Evolutionary conservation across 2,113 vertebrate genomes (phyloP), one percentile per base, ranked within the genome.

Genomic region (Hydrolagus affinis): DNA sequence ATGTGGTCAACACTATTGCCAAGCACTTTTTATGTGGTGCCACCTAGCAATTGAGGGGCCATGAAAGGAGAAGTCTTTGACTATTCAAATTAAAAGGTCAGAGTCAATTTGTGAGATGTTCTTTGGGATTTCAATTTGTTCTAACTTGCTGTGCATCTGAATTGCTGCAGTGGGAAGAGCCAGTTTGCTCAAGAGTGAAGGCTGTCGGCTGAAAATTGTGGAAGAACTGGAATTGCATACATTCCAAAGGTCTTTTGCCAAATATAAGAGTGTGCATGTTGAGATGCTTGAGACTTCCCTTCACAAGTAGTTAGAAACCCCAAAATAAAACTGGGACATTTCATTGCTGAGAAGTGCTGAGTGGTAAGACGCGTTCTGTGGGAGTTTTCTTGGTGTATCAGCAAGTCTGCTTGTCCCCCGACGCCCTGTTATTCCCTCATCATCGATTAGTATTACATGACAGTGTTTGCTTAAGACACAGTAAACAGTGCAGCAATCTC

Each of bases 381-480:
- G 59, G 59, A 80, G 59, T 28, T 28, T 80, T 30, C 23, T 30
- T 80, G 14, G 14, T 64, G 8, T 12, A 64, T 14, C 60, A n/a
- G 17, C 77, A 78, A 25, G 25, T n/a, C 9, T 78, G 0, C 56
- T 59, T 80, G 60, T 75, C 32, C 66, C 32, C 73, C 56, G 32
- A 21, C n/a, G 73, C 32, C 2, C 19, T 75, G 73, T 56, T 80
- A 64, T 80, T 80, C 77, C 59, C 77, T 60, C 23, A 15, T 14
- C 77, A 28, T 64, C 60, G 14, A 80, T 80, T 80, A 30, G 60
- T 30, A 28, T 80, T 80, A 64, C 77, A 28, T 80, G 77, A 80
- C 77, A 80, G 59, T 64, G 59, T 80, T 80, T 80, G 77, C 60
- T 64, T 80, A 80, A 80, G 77, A 64, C 60, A 64, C 59, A 64